These are phyloP conservation scores for Petrocephalus zakoni DNA, from an alignment of 2,113 vertebrate genomes.

Conservation along the genomic window DNA sequence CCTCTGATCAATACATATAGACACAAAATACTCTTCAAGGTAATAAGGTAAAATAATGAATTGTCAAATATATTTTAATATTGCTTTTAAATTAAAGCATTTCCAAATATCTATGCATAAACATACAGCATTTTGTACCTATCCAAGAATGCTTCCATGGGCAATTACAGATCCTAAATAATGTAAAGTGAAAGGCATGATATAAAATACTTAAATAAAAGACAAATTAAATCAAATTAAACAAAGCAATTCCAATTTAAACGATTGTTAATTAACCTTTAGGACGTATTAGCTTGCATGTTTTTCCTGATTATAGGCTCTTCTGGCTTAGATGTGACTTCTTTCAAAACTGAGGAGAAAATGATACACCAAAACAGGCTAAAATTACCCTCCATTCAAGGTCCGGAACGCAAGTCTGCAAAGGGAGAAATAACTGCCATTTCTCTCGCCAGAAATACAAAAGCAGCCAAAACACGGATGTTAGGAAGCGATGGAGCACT, in stretches of 20 bases:
- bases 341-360: neutral
- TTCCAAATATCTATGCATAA: neutral
- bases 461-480: neutral
- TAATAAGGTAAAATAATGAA: neutral
- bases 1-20: neutral
- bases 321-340: neutral
- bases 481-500: neutral
- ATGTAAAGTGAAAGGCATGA: neutral
- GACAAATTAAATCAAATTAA: neutral
- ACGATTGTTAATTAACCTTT: neutral
- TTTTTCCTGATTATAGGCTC: neutral
- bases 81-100: neutral
- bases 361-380: neutral
- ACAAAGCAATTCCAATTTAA: neutral
- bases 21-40: neutral
- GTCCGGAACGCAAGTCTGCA: neutral
- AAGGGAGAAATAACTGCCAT: neutral
- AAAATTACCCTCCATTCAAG: neutral
- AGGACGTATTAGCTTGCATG: neutral
- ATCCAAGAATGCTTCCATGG: neutral
- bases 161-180: neutral
- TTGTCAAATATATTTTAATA: neutral
- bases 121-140: neutral
- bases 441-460: neutral
- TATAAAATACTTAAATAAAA: neutral